Conservation (phyloP, 2,797 vertebrate genomes). For the Lycodopsis pacificus region DNA sequence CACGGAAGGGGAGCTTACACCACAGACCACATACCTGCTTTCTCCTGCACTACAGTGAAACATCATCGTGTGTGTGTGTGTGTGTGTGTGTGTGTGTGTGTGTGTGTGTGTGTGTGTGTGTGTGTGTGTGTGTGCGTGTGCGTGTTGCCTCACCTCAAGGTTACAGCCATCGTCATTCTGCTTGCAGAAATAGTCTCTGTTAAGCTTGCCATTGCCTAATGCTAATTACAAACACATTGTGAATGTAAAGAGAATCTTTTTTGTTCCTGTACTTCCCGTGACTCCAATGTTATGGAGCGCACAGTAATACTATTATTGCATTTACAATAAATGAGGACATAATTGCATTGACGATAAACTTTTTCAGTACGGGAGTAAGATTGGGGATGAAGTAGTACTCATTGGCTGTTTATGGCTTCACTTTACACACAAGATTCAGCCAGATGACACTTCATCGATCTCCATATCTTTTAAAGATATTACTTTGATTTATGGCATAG, state of each 20-base stretch:
- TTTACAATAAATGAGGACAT: conserved; percentile 56
- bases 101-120: neutral
- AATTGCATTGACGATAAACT: conserved; percentile 58
- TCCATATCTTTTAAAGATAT: conserved; percentile 77
- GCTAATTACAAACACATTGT: conserved; percentile 55
- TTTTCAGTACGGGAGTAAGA: conserved; percentile 25
- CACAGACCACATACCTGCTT: conserved; percentile 29
- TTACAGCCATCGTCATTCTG: conserved; percentile 40
- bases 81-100: conserved; percentile 11
- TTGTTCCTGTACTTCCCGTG: conserved; percentile 39
- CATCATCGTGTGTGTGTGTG: conserved; percentile 19
- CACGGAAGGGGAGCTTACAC: conserved; percentile 36
- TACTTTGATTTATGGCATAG: conserved; percentile 78
- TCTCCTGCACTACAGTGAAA: conserved; percentile 30
- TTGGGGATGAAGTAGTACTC: conserved; percentile 36
- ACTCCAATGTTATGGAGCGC: conserved; percentile 43
- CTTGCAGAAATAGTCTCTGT: conserved; percentile 33
- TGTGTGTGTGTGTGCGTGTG: neutral
- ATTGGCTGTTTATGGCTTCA: conserved; percentile 64
- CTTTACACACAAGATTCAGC: conserved; percentile 61
- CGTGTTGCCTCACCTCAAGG: conserved; percentile 41
- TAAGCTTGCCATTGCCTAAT: conserved; percentile 41
- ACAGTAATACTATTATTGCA: conserved; percentile 59
- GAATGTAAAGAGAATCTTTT: conserved; percentile 31
- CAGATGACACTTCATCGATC: conserved; percentile 74